Percentiles rank a stretch among this genome's conserved stretches.
Evolutionary conservation across 2,113 vertebrate species (phyloP).

Genomic region (Vidua macroura): DNA sequence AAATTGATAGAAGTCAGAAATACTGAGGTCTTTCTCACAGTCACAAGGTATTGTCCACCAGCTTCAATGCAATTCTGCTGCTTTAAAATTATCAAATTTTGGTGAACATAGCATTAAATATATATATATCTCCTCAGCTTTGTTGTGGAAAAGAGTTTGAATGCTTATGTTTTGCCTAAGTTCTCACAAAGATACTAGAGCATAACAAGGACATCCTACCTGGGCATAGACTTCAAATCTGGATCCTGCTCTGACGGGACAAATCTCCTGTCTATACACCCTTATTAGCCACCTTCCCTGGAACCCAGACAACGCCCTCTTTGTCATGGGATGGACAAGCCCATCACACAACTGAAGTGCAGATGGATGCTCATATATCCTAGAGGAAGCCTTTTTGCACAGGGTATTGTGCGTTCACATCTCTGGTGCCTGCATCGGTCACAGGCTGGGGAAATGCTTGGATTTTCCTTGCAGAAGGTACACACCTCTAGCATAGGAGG

Average conservation of each 20-base stretch:
- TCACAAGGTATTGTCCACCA: not conserved
- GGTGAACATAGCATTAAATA: not conserved
- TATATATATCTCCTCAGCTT: not conserved
- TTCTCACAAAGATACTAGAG: not conserved
- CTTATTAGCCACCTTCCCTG: not conserved
- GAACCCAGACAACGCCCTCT: not conserved
- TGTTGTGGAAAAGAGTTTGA: not conserved
- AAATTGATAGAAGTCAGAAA: not conserved
- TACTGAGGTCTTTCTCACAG: not conserved
- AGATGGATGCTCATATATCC: not conserved
- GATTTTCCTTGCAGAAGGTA: not conserved
- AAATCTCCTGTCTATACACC: rapidly evolving
- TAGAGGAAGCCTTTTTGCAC: not conserved
- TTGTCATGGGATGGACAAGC: not conserved
- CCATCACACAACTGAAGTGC: not conserved
- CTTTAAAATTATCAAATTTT: not conserved
- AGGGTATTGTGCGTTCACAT: rapidly evolving
- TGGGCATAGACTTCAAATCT: not conserved
- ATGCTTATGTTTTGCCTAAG: not conserved
- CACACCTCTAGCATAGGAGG: not conserved
- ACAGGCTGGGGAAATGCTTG: not conserved
- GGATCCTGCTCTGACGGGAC: not conserved
- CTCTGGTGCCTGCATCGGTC: rapidly evolving
- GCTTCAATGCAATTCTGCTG: not conserved
- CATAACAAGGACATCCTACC: not conserved